Evolutionary conservation across 2,797 vertebrate genomes (phyloP).

Genomic region (Pogonophryne albipinna): DNA sequence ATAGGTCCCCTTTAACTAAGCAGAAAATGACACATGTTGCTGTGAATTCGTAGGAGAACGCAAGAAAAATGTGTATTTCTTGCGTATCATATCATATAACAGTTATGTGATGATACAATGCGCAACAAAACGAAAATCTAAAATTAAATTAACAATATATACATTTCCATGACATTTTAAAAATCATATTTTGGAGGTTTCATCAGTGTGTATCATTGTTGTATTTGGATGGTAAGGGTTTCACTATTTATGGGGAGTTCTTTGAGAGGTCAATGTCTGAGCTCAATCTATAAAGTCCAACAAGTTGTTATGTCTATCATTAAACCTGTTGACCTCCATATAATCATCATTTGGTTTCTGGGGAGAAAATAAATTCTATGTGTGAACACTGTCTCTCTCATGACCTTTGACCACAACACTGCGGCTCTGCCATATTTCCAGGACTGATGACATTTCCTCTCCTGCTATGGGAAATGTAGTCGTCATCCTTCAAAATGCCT

Average conservation of each 20-base stretch:
- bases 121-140: background rate
- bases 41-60: too few species aligned
- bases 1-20: too few species aligned
- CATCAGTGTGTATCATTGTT: background rate
- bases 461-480: conserved; percentile 45
- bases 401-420: conserved; percentile 51
- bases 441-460: conserved; percentile 51
- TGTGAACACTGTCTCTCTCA: conserved; percentile 7
- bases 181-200: background rate
- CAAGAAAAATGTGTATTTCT: too few species aligned
- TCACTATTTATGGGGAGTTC: background rate
- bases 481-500: conserved; percentile 35
- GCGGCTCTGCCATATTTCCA: conserved; percentile 50
- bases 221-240: background rate
- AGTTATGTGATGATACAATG: too few species aligned
- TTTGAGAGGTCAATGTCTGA: background rate
- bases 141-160: background rate
- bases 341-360: conserved; percentile 28
- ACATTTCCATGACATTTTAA: background rate
- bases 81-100: too few species aligned
- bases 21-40: too few species aligned
- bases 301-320: conserved; percentile 32
- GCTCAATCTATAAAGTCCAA: too few species aligned
- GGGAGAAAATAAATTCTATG: background rate
- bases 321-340: conserved; percentile 34